phyloP scores from a whole-genome alignment of 2,888 invertebrate species.

The Hoplodrina blanda region DNA sequence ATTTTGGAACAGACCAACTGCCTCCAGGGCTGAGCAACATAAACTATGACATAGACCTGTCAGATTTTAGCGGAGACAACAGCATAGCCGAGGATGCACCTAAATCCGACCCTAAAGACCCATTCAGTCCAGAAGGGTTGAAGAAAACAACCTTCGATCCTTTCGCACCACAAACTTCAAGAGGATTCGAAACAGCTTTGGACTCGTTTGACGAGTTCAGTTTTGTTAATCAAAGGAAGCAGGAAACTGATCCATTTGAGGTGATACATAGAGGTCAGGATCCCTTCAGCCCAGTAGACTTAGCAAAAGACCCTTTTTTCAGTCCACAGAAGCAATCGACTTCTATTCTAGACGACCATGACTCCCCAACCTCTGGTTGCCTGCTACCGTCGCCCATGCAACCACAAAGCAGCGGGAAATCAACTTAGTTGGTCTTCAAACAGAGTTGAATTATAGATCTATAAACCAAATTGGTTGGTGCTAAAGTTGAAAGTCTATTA shows the following conservation, averaged over 20 bases:
- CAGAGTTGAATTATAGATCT: slow-evolving; percentile 42
- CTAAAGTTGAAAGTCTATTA: slow-evolving; percentile 61
- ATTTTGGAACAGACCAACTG: slow-evolving; percentile 88
- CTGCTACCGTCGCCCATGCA: slow-evolving; percentile 91
- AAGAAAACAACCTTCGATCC: slow-evolving; percentile 85
- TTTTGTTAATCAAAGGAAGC: slow-evolving; percentile 71
- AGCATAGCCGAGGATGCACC: slow-evolving; percentile 91
- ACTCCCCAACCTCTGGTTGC: slow-evolving; percentile 85
- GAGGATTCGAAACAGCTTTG: slow-evolving; percentile 67
- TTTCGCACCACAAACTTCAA: slow-evolving; percentile 85
- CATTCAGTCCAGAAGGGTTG: slow-evolving; percentile 89
- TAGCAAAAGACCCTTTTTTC: slow-evolving; percentile 59
- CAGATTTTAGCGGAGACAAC: slow-evolving; percentile 94
- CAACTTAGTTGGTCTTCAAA: slow-evolving; percentile 61
- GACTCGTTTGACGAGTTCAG: slow-evolving; percentile 84
- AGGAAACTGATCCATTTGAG: slow-evolving; percentile 78
- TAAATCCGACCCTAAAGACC: slow-evolving; percentile 85
- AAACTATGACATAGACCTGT: slow-evolving; percentile 94
- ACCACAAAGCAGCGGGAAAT: slow-evolving; percentile 82
- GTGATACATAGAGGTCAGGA: slow-evolving; percentile 75
- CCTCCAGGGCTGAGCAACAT: slow-evolving; percentile 92
- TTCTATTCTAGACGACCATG: slow-evolving; percentile 84
- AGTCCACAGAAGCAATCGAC: slow-evolving; percentile 63
- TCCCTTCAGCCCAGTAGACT: slow-evolving; percentile 66
- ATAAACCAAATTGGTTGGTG: slow-evolving; percentile 65